Percentiles rank a stretch among this genome's conserved stretches.
phyloP scores from a whole-genome alignment of 2,888 invertebrate genomes.

The Parasteatoda lunata region DNA sequence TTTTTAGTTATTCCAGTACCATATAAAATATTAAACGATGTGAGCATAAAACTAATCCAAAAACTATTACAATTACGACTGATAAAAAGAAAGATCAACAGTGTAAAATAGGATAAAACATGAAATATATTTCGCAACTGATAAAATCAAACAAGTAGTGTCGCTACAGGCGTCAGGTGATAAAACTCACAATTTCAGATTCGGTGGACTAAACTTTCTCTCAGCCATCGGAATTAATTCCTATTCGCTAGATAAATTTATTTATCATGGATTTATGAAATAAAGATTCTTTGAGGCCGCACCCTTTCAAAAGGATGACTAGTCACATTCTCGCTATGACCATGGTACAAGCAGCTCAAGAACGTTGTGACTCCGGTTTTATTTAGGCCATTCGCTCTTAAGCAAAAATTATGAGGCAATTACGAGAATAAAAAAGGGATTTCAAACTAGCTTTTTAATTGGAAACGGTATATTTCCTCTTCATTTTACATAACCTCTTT shows the following conservation, averaged over 20 bases:
- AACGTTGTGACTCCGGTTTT: slow-evolving; percentile 13
- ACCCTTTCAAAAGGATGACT: no score
- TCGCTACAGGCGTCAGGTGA: slow-evolving; percentile 48
- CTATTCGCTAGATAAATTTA: neutral
- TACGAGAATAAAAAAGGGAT: neutral
- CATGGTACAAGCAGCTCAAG: neutral
- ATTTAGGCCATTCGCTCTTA: slow-evolving; percentile 34
- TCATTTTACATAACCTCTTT: neutral
- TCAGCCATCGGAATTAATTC: no score
- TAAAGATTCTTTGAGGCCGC: no score
- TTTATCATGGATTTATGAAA: neutral
- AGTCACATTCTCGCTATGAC: no score
- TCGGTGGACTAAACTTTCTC: no score
- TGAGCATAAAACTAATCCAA: no score
- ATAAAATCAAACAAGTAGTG: slow-evolving; percentile 7
- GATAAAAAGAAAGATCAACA: no score
- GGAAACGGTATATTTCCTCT: slow-evolving; percentile 3
- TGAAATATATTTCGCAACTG: slow-evolving; percentile 5
- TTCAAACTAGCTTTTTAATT: slow-evolving; percentile 39
- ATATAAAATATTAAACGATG: no score
- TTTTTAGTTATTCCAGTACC: no score
- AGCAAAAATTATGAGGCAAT: slow-evolving; percentile 26
- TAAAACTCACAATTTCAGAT: neutral
- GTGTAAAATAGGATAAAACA: neutral
- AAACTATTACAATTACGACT: no score